These are phyloP conservation scores for Microtus ochrogaster DNA, from an alignment of 2,113 vertebrate genomes.

Conservation along the genomic window DNA sequence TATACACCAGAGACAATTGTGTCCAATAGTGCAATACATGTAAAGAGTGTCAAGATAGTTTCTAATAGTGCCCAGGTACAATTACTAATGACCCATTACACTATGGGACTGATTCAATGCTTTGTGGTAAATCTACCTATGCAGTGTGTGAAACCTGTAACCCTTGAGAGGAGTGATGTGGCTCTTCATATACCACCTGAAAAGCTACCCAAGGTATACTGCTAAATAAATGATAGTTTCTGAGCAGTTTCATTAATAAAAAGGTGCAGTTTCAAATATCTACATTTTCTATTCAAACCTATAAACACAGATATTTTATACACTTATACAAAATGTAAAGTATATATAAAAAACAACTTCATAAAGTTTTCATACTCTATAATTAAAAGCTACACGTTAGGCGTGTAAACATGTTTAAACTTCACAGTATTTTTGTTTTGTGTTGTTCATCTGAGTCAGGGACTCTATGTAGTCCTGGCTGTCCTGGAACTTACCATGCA, in stretches of 20 bases:
- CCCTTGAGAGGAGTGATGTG: neutral
- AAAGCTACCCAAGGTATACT: neutral
- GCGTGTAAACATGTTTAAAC: neutral
- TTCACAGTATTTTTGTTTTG: neutral
- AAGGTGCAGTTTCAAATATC: neutral
- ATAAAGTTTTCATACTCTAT: neutral
- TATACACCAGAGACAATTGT: neutral
- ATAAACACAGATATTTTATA: neutral
- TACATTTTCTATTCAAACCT: neutral
- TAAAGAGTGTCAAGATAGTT: neutral
- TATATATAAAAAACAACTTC: neutral
- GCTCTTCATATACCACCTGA: neutral
- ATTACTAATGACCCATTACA: neutral
- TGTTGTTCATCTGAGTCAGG: neutral
- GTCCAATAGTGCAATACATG: neutral
- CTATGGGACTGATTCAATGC: neutral
- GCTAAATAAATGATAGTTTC: neutral
- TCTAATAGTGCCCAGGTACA: neutral
- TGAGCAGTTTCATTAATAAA: neutral
- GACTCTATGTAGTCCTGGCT: neutral
- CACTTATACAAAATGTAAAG: neutral
- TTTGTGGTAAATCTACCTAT: neutral
- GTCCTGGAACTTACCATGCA: neutral
- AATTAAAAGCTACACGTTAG: neutral
- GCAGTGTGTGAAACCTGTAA: neutral